Base-by-base conservation (phyloP, 2,888 invertebrate species). In the Drosophila siamana region DNA sequence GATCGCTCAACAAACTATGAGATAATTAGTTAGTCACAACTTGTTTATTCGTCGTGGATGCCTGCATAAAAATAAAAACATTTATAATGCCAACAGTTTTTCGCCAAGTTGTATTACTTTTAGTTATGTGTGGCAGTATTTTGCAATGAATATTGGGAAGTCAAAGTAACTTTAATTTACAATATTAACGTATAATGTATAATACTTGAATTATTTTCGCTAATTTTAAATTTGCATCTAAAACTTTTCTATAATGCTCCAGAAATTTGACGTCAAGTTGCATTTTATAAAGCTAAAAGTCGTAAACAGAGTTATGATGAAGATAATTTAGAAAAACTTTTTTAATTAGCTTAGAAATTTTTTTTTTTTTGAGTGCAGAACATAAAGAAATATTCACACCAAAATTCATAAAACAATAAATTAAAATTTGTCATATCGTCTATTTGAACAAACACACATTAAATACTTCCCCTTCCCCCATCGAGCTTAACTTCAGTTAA, bases 51-150 rank as follows among this genome's bases (percentile, higher is more conserved):
- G n/a, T n/a, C n/a, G n/a, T 38, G 11, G 3, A 9, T 33, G 50
- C 60, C 66, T 57, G 70, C 74, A 74, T 70, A 61, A 65, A 55
- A 22, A 30, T 38, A 19, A 33, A 40, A 15, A 24, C 38, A 69
- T 67, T 33, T 47, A 67, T 55, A 13, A 47, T 40, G 8, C 1
- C 7, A 15, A 24, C 13, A 16, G 16, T 3, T 40, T 26, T n/a
- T 36, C 13, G 36, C 24, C 38, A 38, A 16, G 16, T 57, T 57
- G 5, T 19, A 6, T 24, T 5, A 36, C 2, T 9, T 4, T 50
- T 13, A 44, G n/a, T n/a, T n/a, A n/a, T 15, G 11, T 30, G 30
- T 11, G 11, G 4, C n/a, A 33, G n/a, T n/a, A 11, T 33, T 33
- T 33, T n/a, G 33, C n/a, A 33, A 33, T n/a, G 4, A 11, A 1